phyloP scores from a whole-genome alignment of 2,888 invertebrate species.

The Drosophila stalkeri region DNA sequence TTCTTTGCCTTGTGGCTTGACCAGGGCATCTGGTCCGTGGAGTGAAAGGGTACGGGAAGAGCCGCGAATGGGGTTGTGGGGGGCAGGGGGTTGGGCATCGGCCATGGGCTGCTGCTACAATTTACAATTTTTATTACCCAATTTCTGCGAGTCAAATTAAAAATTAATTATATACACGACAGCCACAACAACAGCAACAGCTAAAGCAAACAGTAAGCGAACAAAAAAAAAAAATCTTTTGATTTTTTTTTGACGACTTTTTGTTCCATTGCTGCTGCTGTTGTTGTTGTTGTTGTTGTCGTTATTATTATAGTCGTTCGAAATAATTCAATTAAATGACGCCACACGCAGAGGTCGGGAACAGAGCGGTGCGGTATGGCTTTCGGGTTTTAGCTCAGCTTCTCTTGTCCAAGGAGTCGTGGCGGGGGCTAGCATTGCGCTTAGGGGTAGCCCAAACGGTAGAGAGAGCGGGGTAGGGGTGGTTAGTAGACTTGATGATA shows the following conservation, averaged over 20 bases:
- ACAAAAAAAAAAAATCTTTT: constrained; percentile 74
- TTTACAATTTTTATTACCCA: constrained; percentile 78
- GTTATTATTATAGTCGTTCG: constrained; percentile 66
- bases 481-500: constrained; percentile 56
- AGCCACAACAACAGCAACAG: constrained; percentile 37
- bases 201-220: constrained; percentile 46
- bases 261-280: constrained; percentile 23
- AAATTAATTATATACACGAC: constrained; percentile 74
- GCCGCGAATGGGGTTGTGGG: too few species aligned
- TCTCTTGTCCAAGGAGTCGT: background rate
- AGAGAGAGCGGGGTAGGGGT: background rate
- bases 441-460: constrained; percentile 1
- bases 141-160: constrained; percentile 75
- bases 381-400: constrained; percentile 37
- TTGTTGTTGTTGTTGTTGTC: constrained; percentile 45
- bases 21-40: constrained; percentile 27
- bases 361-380: constrained; percentile 33
- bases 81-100: constrained; percentile 1
- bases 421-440: background rate
- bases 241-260: constrained; percentile 71
- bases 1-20: constrained; percentile 53
- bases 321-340: constrained; percentile 79
- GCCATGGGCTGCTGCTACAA: constrained; percentile 54
- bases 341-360: constrained; percentile 61
- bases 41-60: background rate